Evolutionary conservation across 1,140 invertebrate species (phyloP).

Genomic region (Paraescarpia echinospica): DNA sequence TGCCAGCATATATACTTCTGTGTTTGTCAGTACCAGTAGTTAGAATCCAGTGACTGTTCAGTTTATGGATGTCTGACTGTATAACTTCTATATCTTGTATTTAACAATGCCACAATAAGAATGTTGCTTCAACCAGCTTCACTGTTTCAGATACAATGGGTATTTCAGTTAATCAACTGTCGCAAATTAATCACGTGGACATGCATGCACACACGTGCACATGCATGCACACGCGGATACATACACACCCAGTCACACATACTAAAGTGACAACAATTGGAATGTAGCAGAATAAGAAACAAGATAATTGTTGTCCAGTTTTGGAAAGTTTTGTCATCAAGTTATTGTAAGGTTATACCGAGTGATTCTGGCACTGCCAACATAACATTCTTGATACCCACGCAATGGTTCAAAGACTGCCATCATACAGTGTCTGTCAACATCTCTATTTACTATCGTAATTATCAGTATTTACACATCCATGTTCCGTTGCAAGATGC

Average conservation of each 20-base stretch:
- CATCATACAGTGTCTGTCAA: neutral
- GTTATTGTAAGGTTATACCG: neutral
- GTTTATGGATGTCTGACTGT: neutral
- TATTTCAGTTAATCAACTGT: neutral
- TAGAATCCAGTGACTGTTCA: neutral
- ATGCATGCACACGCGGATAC: neutral
- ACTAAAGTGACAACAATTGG: neutral
- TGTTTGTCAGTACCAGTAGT: neutral
- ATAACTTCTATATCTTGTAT: neutral
- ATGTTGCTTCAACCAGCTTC: neutral
- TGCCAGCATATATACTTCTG: neutral
- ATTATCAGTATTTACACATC: constrained; percentile 1
- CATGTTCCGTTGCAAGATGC: neutral
- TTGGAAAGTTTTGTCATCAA: neutral
- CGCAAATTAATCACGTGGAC: neutral
- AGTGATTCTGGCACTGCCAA: neutral
- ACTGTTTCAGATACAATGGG: neutral
- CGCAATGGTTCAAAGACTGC: neutral
- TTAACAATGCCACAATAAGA: neutral
- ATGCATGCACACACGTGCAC: neutral
- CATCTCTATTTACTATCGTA: neutral
- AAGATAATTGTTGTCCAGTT: neutral
- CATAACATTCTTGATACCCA: neutral
- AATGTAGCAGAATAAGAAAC: neutral
- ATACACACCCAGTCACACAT: neutral